A percentile compares a stretch with the other conserved stretches of the same genome.
Evolutionary conservation across 2,113 vertebrate species (phyloP).

Genomic region (Coptodon bakossiorum): DNA sequence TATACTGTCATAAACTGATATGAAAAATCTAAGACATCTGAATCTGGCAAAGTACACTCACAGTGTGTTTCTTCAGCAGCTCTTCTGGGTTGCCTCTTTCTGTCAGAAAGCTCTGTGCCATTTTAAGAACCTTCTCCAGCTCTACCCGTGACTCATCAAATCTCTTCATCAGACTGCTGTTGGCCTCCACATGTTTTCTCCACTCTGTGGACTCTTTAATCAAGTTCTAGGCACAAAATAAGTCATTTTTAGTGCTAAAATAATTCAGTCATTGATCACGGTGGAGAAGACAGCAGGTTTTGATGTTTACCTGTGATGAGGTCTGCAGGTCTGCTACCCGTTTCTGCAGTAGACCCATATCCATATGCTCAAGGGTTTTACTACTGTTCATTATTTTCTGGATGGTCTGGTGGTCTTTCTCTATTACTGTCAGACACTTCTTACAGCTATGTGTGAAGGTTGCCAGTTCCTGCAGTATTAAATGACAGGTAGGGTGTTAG

Average conservation of each 20-base stretch:
- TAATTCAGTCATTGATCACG: background rate
- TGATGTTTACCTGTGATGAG: constrained; percentile 80
- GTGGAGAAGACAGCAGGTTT: rapidly evolving
- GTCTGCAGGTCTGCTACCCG: constrained; percentile 80
- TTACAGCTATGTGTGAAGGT: constrained; percentile 91
- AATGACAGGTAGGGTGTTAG: background rate
- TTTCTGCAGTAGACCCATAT: constrained; percentile 82
- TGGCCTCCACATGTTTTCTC: constrained; percentile 88
- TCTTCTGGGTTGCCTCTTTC: constrained; percentile 90
- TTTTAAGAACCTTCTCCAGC: constrained; percentile 88
- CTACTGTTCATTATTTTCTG: constrained; percentile 77
- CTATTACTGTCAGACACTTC: constrained; percentile 82
- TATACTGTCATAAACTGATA: background rate
- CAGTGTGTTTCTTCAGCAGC: constrained; percentile 87
- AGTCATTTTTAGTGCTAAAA: background rate
- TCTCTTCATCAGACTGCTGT: constrained; percentile 91
- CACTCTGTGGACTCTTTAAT: constrained; percentile 88
- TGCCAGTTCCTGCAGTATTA: constrained; percentile 78
- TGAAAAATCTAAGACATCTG: background rate
- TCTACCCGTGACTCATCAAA: constrained; percentile 94
- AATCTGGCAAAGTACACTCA: constrained; percentile 56
- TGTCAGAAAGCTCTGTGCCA: constrained; percentile 79
- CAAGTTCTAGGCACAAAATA: constrained; percentile 74
- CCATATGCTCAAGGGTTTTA: constrained; percentile 80
- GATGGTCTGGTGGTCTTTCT: constrained; percentile 85